phyloP scores from a whole-genome alignment of 2,888 invertebrate genomes.

The Leptura quadrifasciata region DNA sequence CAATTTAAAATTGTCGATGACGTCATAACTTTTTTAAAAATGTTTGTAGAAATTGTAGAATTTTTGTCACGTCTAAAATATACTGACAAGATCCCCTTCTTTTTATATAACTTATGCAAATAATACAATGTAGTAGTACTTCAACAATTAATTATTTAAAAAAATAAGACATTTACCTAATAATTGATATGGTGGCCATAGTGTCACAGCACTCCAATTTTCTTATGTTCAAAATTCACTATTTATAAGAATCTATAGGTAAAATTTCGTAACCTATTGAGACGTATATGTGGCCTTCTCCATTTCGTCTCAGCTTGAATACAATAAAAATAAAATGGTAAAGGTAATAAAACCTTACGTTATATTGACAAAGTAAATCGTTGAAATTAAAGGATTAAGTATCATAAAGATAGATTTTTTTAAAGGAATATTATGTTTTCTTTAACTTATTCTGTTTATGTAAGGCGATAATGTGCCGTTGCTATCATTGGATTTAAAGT shows the following conservation, averaged over 20 bases:
- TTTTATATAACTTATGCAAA: no score
- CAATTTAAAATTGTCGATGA: no score
- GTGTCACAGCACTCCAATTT: neutral
- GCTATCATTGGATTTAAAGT: no score
- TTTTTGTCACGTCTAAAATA: no score
- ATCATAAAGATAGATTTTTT: conserved; percentile 11
- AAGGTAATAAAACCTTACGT: neutral
- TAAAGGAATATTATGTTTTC: no score
- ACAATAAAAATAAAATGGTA: neutral
- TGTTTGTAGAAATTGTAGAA: no score
- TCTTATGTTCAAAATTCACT: neutral
- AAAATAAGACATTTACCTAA: conserved; percentile 18
- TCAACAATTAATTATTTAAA: neutral
- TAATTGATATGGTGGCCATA: neutral
- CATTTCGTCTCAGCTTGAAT: neutral
- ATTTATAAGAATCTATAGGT: neutral
- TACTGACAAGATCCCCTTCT: no score
- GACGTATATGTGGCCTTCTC: neutral
- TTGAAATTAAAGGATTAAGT: conserved; percentile 11
- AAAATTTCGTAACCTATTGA: neutral
- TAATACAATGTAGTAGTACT: neutral
- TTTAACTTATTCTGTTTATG: no score
- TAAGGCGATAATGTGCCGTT: no score
- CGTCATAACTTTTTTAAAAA: no score
- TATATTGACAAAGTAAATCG: neutral